Conservation (phyloP, 2,888 invertebrate species). For the Drosophila quinaria region DNA sequence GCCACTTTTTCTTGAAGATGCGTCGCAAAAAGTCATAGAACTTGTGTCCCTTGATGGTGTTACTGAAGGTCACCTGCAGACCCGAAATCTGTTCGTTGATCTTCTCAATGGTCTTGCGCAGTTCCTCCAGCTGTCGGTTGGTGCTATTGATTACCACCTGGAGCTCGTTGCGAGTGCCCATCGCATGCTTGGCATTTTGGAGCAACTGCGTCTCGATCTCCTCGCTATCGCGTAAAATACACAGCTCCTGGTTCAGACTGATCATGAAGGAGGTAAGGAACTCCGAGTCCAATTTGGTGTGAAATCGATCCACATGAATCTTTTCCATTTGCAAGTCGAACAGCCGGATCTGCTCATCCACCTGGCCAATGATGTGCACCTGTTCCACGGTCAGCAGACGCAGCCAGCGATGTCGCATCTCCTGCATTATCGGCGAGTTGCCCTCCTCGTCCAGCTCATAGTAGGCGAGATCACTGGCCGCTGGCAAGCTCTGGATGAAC, state of each 20-base stretch:
- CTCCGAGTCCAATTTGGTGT: slow-evolving; percentile 87
- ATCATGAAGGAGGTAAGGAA: slow-evolving; percentile 89
- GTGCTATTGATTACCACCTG: slow-evolving; percentile 75
- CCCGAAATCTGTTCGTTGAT: slow-evolving; percentile 86
- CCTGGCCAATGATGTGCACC: slow-evolving; percentile 88
- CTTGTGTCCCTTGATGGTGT: slow-evolving; percentile 89
- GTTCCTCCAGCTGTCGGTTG: slow-evolving; percentile 78
- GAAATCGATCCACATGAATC: slow-evolving; percentile 87
- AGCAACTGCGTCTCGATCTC: slow-evolving; percentile 89
- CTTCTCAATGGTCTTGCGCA: slow-evolving; percentile 73
- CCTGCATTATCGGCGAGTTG: slow-evolving; percentile 61
- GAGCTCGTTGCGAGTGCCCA: slow-evolving; percentile 87
- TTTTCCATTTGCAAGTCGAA: slow-evolving; percentile 89
- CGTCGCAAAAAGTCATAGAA: slow-evolving; percentile 92
- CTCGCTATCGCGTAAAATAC: slow-evolving; percentile 91
- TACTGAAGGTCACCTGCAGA: slow-evolving; percentile 87
- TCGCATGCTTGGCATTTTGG: slow-evolving; percentile 87
- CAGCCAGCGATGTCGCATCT: slow-evolving; percentile 73
- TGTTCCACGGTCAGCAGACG: slow-evolving; percentile 89
- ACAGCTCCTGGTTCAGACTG: slow-evolving; percentile 90
- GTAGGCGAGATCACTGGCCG: slow-evolving; percentile 56
- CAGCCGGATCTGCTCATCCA: slow-evolving; percentile 87
- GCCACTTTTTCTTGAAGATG: slow-evolving; percentile 94
- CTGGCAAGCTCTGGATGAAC: slow-evolving; percentile 55
- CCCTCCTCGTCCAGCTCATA: slow-evolving; percentile 50